Conservation (phyloP, 2,797 vertebrate genomes). For the Sebastes kiyomatsui region DNA sequence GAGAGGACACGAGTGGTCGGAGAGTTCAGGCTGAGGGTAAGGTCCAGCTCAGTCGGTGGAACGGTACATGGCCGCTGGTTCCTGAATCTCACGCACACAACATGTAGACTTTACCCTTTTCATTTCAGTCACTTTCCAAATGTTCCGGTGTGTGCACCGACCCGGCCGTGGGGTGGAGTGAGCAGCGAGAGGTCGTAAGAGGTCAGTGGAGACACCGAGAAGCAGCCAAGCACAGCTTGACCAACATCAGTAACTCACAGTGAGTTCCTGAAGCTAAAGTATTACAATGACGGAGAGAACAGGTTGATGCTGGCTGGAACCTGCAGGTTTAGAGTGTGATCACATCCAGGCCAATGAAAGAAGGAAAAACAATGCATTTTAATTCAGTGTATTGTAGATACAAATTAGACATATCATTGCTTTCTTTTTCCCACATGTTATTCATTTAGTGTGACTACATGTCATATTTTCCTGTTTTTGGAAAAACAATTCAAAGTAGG, state of each 20-base stretch:
- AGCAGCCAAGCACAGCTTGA: conserved; percentile 64
- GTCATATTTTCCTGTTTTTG: not conserved
- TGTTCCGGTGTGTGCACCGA: conserved; percentile 73
- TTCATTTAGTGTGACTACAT: not conserved
- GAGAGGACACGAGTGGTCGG: conserved; percentile 53
- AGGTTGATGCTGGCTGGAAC: not conserved
- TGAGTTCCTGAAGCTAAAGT: conserved; percentile 32
- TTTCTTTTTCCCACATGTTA: not conserved
- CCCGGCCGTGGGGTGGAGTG: conserved; percentile 9
- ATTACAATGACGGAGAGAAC: conserved; percentile 17
- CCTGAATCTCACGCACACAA: conserved; percentile 75
- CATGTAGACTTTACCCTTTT: conserved; percentile 73
- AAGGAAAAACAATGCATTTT: not conserved
- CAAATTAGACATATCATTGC: not conserved
- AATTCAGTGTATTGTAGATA: not conserved
- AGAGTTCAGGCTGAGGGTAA: conserved; percentile 82
- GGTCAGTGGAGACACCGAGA: conserved; percentile 60
- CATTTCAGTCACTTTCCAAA: conserved; percentile 75
- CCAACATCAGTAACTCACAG: conserved; percentile 36
- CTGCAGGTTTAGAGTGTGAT: not conserved
- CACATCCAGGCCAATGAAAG: too few species aligned
- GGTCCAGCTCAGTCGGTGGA: conserved; percentile 92
- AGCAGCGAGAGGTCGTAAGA: conserved; percentile 51
- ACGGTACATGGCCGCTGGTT: conserved; percentile 83
- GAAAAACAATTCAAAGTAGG: not conserved